Evolutionary conservation across 2,113 vertebrate genomes (phyloP), one percentile per base, ranked within the genome.

Genomic region (Oreotrochilus melanogaster): DNA sequence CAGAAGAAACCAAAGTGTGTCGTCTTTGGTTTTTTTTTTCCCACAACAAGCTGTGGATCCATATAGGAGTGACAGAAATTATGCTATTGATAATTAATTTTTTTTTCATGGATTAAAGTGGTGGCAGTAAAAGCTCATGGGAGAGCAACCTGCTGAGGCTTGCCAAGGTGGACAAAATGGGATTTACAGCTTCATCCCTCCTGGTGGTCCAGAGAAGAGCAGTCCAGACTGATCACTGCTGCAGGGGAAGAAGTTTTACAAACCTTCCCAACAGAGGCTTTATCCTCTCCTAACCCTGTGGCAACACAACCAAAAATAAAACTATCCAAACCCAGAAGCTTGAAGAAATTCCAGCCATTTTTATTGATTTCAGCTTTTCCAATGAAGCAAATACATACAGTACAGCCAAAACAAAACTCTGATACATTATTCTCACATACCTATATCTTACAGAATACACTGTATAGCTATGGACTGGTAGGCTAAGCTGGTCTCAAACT

Each of bases 331-430:
- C 8, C 2, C 8, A 33, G 48, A 70, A 88, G 50, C 73, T 85
- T 95, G 92, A 95, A 96, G 95, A 83, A 83, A 89, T 96, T 96
- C 71, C 93, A 93, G 94, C 75, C 48, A 62, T 87, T 95, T 97
- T 97, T 97, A 97, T 97, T 97, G 94, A 97, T 96, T 95, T 91
- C 81, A 96, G 91, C 88, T 94, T 96, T 97, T 96, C 86, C 93
- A 95, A 64, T 88, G 95, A 97, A 97, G 97, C 96, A 97, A 97
- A 97, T 96, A 88, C 93, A 95, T 96, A 97, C 88, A 93, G 86
- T 97, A 84, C 86, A 95, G 96, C 80, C 95, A 90, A 95, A 96
- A 95, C 94, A 92, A 93, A 93, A 96, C 72, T 89, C 90, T 79
- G 87, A 75, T 67, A 96, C 71, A n/a, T 87, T 79, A 84, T 92